Base-by-base conservation (phyloP, 1,140 invertebrate genomes). In the Anoplolepis gracilipes region DNA sequence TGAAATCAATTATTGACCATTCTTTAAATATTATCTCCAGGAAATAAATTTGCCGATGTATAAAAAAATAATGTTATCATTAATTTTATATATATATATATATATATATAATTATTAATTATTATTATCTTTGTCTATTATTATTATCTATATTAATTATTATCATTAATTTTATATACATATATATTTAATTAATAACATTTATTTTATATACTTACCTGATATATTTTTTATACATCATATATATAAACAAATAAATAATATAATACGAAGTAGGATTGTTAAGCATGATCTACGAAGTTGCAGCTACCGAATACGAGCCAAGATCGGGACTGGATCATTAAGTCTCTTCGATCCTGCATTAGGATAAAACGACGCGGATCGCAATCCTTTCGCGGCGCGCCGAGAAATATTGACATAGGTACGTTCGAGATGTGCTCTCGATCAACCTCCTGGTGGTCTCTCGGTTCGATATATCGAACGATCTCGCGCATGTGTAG, bases 401-500 rank as follows among this genome's bases (percentile, higher is more conserved):
- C 76, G 76, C 39, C 61, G 85, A 73, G 70, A 90, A 82, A 90
- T 86, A 87, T 90, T 77, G 81, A 87, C 65, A 73, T 72, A 46
- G 85, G 88, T 78, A 78, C 62, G 36, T 39, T 82, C 85, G 87
- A 65, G 87, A 72, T 42, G 49, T 55, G 69, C 59, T 79, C 73
- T 73, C 81, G 86, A 88, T 85, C 81, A 62, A 88, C 69, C 78
- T 87, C 87, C 87, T 86, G 92, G 91, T 92, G 91, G 91, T 90
- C 91, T 86, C 86, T 72, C 78, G 91, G 88, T 85, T 85, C 89
- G 89, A 91, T 91, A 86, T 77, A 88, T 89, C 88, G 88, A 89
- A 88, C 77, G 88, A 85, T 91, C 91, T 90, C 79, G 87, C 84
- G 88, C 88, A 89, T 90, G 91, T 91, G 91, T 91, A 87, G 90